Evolutionary conservation across 2,888 invertebrate genomes (phyloP), one percentile per base, ranked within the genome.

Genomic region (Magallana nippona): DNA sequence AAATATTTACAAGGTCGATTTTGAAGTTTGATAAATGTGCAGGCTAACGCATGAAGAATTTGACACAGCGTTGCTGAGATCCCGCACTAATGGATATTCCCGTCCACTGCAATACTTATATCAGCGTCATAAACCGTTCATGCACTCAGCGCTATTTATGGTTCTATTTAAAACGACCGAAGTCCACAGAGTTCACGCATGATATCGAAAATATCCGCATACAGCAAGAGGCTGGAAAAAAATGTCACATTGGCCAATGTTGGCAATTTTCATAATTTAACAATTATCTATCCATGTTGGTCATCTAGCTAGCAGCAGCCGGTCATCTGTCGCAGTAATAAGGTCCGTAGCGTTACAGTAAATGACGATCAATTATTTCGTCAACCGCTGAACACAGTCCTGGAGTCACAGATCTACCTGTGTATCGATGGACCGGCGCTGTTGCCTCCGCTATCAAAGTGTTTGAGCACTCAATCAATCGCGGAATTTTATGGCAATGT

Each of bases 1-100:
- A 71, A 71, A 71, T 71, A 71, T 71, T 71, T 71, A 71, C 71
- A 71, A 71, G 71, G 71, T 71, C 71, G 71, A 71, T 71, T 71
- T 71, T 71, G 71, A 71, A 71, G 71, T 32, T 71, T 71, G 71
- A 71, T 71, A 71, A 71, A 71, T 71, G 71, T 71, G 71, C 71
- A 71, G 71, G 71, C 71, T 27, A 71, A 32, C 71, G 27, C 71
- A 71, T 27, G 71, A 32, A 60, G n/a, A 60, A 60, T 60, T 60
- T 17, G 60, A 60, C 60, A 60, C 71, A 13, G 32, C 11, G 27
- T 27, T 11, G 13, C 71, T 44, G 44, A 44, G 71, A 22, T 22
- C 17, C 27, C 15, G 32, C 71, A 32, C 71, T 71, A 71, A 71
- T 71, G 71, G 71, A 71, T 27, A 71, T 71, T 17, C 22, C 15